Percentiles rank a stretch among this genome's conserved stretches.
phyloP scores from a whole-genome alignment of 2,797 vertebrate species.

The Myotis findleyi region DNA sequence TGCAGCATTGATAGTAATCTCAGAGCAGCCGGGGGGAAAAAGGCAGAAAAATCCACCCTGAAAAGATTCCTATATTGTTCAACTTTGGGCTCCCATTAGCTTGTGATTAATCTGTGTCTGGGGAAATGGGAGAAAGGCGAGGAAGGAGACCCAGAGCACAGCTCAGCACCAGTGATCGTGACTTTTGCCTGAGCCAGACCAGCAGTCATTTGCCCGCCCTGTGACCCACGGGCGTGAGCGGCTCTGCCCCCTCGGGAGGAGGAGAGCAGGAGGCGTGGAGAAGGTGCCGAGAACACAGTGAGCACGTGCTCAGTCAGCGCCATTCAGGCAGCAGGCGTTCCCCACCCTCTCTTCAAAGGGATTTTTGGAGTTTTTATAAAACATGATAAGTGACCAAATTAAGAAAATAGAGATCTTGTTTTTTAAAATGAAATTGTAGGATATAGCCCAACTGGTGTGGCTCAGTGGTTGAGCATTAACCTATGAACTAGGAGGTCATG shows the following conservation, averaged over 20 bases:
- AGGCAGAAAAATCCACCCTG: slow-evolving; percentile 71
- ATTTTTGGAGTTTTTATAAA: slow-evolving; percentile 10
- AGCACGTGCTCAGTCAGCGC: neutral
- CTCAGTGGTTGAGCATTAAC: too few species aligned
- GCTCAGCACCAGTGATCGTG: neutral
- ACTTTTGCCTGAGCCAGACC: neutral
- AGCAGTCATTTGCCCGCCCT: neutral
- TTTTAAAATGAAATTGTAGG: neutral
- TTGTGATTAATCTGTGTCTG: slow-evolving; percentile 85
- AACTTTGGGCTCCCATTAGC: slow-evolving; percentile 81
- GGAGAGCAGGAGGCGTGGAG: neutral
- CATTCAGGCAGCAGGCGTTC: neutral
- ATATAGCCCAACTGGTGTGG: too few species aligned
- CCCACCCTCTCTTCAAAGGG: neutral
- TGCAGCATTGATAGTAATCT: slow-evolving; percentile 71
- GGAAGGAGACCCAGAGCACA: neutral
- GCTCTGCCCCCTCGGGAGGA: neutral
- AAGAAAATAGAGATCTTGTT: neutral
- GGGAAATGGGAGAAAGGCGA: neutral
- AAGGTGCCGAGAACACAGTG: neutral
- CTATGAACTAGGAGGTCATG: too few species aligned
- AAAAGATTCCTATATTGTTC: slow-evolving; percentile 72
- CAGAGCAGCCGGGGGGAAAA: neutral
- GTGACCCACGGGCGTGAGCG: neutral
- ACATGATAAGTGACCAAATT: neutral